Conservation (phyloP, 2,113 vertebrate genomes). For the Triplophysa rosa region DNA sequence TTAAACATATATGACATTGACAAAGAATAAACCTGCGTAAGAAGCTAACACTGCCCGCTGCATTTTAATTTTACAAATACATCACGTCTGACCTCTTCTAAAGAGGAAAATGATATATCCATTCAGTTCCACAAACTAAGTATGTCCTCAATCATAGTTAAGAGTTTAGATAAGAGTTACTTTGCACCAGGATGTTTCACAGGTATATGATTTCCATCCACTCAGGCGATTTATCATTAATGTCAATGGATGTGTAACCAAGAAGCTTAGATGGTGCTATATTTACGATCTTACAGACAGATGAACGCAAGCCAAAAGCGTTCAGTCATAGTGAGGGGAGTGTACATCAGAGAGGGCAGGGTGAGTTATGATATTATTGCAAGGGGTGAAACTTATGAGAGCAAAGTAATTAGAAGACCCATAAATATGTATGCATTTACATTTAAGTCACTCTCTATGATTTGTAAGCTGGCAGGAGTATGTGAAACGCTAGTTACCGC, state of each 20-base stretch:
- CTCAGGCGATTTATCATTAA: slow-evolving; percentile 56
- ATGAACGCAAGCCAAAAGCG: slow-evolving; percentile 39
- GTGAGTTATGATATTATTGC: neutral
- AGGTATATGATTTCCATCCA: slow-evolving; percentile 39
- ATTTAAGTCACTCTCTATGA: slow-evolving; percentile 24
- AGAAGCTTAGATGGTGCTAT: slow-evolving; percentile 40
- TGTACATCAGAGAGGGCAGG: slow-evolving; percentile 27
- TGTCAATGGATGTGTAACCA: slow-evolving; percentile 56
- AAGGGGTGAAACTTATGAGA: neutral
- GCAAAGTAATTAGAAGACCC: slow-evolving; percentile 20
- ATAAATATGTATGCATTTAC: slow-evolving; percentile 33
- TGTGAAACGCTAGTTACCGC: neutral
- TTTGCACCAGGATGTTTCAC: slow-evolving; percentile 27
- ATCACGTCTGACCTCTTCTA: slow-evolving; percentile 13
- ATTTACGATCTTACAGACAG: slow-evolving; percentile 26
- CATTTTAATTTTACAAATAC: slow-evolving; percentile 10
- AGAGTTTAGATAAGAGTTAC: slow-evolving; percentile 39
- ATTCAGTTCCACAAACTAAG: slow-evolving; percentile 33
- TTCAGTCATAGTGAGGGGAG: slow-evolving; percentile 41
- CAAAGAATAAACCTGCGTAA: neutral
- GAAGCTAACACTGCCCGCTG: neutral
- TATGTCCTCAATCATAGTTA: slow-evolving; percentile 21
- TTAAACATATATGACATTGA: neutral
- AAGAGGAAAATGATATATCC: slow-evolving; percentile 31
- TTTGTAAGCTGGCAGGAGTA: neutral